Conservation (phyloP, 2,113 vertebrate species). For the Prietella phreatophila region DNA sequence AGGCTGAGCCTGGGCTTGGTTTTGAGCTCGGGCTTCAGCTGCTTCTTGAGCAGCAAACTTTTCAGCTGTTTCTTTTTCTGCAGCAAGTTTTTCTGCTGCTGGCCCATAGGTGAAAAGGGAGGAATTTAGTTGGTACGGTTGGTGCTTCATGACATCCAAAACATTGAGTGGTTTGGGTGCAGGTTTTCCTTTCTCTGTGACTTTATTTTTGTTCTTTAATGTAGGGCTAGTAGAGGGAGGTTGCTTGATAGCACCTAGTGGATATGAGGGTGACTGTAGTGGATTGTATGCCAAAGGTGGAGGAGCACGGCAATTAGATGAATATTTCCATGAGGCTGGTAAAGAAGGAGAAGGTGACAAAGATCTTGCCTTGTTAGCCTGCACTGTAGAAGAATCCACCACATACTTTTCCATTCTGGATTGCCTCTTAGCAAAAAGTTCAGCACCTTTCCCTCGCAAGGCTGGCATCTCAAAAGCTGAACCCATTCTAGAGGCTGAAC, state of each 20-base stretch:
- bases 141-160: constrained; percentile 96
- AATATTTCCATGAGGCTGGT: constrained; percentile 91
- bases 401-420: constrained; percentile 97
- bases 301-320: constrained; percentile 89
- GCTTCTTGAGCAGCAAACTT: constrained; percentile 56
- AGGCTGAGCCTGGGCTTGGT: constrained; percentile 55
- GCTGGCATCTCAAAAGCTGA: constrained; percentile 83
- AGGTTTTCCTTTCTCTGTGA: constrained; percentile 77
- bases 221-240: constrained; percentile 65
- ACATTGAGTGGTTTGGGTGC: constrained; percentile 86
- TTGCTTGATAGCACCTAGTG: constrained; percentile 82
- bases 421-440: constrained; percentile 93
- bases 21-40: constrained; percentile 56
- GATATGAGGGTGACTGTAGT: constrained; percentile 89
- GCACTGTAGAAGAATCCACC: constrained; percentile 91
- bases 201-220: constrained; percentile 74
- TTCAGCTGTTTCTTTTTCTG: constrained; percentile 52
- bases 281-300: constrained; percentile 91
- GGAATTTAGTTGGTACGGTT: constrained; percentile 90
- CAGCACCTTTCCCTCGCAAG: constrained; percentile 89
- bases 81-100: constrained; percentile 68
- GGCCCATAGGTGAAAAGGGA: constrained; percentile 93
- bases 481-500: constrained; percentile 62
- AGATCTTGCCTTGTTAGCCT: constrained; percentile 82
- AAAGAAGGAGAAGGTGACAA: constrained; percentile 87